A percentile compares a stretch with the other conserved stretches of the same genome.
phyloP scores from a whole-genome alignment of 1,140 invertebrate species.

The Papilio dardanus region DNA sequence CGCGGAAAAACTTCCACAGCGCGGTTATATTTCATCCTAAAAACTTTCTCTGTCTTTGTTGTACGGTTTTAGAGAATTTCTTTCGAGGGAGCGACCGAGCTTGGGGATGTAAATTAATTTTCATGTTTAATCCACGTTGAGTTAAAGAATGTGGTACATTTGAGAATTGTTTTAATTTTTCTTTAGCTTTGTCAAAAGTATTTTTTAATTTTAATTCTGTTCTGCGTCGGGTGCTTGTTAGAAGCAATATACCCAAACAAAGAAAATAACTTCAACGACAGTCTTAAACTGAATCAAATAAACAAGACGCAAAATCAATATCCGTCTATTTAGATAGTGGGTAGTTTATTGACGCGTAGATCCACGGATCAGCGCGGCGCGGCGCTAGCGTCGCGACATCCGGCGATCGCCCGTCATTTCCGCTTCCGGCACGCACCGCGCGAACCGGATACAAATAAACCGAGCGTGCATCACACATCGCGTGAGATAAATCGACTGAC shows the following conservation, averaged over 20 bases:
- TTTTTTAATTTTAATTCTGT: constrained; percentile 15
- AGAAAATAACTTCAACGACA: background rate
- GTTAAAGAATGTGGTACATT: constrained; percentile 31
- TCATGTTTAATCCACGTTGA: constrained; percentile 37
- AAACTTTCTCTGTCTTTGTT: constrained; percentile 65
- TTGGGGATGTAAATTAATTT: constrained; percentile 66
- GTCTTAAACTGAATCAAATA: background rate
- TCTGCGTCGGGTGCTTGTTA: background rate
- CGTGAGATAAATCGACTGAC: constrained; percentile 53
- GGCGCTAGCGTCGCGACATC: constrained; percentile 58
- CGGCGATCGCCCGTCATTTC: constrained; percentile 60
- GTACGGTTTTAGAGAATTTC: constrained; percentile 61
- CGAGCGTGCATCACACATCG: constrained; percentile 63
- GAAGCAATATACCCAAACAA: background rate
- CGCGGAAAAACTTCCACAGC: constrained; percentile 62
- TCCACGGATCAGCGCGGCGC: constrained; percentile 40
- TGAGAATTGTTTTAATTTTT: constrained; percentile 13
- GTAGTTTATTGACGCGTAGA: constrained; percentile 47
- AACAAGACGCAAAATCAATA: constrained; percentile 38
- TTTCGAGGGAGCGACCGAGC: constrained; percentile 44
- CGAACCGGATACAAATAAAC: constrained; percentile 58
- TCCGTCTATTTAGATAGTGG: constrained; percentile 40
- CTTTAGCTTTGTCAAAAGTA: background rate
- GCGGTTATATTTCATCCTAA: constrained; percentile 66
- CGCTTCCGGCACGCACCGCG: constrained; percentile 47